Percentiles rank a stretch among this genome's conserved stretches.
phyloP scores from a whole-genome alignment of 2,797 vertebrate species.

The Orientallactaga sibirica region DNA sequence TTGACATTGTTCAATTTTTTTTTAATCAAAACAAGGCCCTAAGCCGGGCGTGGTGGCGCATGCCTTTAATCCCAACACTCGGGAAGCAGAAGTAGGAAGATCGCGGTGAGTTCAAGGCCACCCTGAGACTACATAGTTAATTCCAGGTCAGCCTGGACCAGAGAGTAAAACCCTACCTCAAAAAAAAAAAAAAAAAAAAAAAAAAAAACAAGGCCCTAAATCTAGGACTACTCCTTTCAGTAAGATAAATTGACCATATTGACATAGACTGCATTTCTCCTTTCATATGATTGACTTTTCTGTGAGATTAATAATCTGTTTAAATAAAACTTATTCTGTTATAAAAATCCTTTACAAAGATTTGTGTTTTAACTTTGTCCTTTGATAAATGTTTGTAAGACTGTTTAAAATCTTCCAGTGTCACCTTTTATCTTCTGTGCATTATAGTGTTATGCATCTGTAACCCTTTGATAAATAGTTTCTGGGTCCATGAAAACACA shows the following conservation, averaged over 20 bases:
- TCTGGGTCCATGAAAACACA: background rate
- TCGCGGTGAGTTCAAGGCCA: no score
- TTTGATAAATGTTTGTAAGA: background rate
- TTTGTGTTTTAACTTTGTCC: background rate
- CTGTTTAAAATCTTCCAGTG: background rate
- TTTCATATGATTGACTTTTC: background rate
- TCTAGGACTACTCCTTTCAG: background rate
- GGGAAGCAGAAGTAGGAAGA: no score
- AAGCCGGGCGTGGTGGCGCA: background rate
- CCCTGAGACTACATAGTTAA: no score
- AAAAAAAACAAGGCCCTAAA: background rate
- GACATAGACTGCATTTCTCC: background rate
- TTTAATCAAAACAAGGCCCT: background rate
- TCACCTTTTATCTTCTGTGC: background rate
- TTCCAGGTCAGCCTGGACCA: no score
- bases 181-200: no score
- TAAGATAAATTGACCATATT: background rate
- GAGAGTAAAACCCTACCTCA: no score
- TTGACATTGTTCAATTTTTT: conserved; percentile 3
- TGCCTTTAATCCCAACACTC: no score
- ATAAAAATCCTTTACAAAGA: background rate
- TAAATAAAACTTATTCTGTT: background rate
- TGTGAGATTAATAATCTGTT: background rate
- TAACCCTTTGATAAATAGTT: background rate
- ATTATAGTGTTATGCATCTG: background rate